Conservation (phyloP, 2,888 invertebrate genomes). For the Monochamus alternatus region DNA sequence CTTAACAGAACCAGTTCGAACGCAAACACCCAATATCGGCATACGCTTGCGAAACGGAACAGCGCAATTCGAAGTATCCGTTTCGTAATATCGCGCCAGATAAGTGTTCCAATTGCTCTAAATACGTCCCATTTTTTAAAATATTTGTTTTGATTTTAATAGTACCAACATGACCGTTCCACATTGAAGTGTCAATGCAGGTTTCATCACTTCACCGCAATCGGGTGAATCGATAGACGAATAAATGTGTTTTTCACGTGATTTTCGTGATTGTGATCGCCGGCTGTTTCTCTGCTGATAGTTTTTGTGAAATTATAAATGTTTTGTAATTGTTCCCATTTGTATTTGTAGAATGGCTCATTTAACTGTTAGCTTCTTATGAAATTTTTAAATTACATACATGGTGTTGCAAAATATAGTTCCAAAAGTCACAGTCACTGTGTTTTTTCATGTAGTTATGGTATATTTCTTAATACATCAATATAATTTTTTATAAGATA, state of each 20-base stretch:
- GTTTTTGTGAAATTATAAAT: too few species aligned
- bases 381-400: too few species aligned
- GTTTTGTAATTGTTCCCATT: too few species aligned
- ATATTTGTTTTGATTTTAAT: not conserved
- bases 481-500: too few species aligned
- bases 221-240: not conserved
- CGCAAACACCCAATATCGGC: not conserved
- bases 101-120: not conserved
- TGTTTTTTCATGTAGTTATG: too few species aligned
- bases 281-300: too few species aligned
- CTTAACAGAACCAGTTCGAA: not conserved
- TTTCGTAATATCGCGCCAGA: not conserved
- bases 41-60: not conserved
- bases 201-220: not conserved
- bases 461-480: too few species aligned
- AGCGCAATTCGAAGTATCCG: not conserved
- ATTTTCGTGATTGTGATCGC: not conserved
- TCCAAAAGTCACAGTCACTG: too few species aligned
- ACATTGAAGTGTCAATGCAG: not conserved
- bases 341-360: too few species aligned
- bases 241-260: not conserved
- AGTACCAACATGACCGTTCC: constrained; percentile 5
- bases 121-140: constrained; percentile 1
- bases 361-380: too few species aligned
- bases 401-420: too few species aligned